phyloP scores from a whole-genome alignment of 1,140 invertebrate species.

The Musca vetustissima region DNA sequence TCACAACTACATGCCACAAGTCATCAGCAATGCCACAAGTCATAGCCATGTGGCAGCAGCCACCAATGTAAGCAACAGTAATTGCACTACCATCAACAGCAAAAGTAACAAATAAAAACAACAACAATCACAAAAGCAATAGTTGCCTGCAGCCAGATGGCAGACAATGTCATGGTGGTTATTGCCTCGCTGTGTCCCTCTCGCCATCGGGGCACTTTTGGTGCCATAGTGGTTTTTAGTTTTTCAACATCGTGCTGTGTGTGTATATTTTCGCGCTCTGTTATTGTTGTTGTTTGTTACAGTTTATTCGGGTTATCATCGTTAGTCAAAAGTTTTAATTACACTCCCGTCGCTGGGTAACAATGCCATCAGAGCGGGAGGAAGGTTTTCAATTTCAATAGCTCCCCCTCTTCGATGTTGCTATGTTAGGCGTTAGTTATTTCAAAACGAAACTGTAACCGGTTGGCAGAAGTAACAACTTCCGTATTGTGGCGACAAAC shows the following conservation, averaged over 20 bases:
- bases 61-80: slow-evolving; percentile 7
- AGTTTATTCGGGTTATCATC: slow-evolving; percentile 14
- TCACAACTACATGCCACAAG: slow-evolving; percentile 22
- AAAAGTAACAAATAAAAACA: neutral
- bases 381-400: slow-evolving; percentile 7
- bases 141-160: neutral
- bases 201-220: neutral
- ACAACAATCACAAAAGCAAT: neutral
- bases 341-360: slow-evolving; percentile 27
- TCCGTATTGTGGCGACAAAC: too few species aligned
- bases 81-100: slow-evolving; percentile 1
- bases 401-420: neutral
- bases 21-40: slow-evolving; percentile 23
- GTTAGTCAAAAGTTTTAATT: slow-evolving; percentile 33
- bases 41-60: slow-evolving; percentile 20
- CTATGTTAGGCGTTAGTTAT: too few species aligned
- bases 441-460: too few species aligned
- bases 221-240: neutral
- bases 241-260: too few species aligned
- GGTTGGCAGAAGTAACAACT: too few species aligned
- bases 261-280: too few species aligned
- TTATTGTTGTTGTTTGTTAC: too few species aligned
- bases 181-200: too few species aligned
- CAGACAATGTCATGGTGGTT: slow-evolving; percentile 16
- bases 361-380: neutral